phyloP scores from a whole-genome alignment of 2,888 invertebrate genomes.

The Tyria jacobaeae region DNA sequence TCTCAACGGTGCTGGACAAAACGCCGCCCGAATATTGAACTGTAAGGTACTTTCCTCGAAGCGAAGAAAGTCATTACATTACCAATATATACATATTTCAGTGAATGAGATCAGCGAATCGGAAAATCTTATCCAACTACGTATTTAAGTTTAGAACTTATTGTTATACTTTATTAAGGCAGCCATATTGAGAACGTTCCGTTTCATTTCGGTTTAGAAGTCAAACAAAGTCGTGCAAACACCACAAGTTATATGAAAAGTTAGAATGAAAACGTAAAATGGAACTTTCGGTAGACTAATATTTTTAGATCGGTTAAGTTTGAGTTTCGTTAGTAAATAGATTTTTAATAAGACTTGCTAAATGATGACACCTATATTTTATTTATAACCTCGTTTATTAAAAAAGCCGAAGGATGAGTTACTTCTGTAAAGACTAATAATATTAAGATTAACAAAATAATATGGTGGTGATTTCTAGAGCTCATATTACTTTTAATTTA shows the following conservation, averaged over 20 bases:
- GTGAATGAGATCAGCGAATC: constrained; percentile 29
- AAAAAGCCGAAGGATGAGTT: background rate
- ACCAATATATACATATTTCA: constrained; percentile 32
- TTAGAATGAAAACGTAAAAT: constrained; percentile 43
- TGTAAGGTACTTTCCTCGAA: background rate
- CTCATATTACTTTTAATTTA: no score
- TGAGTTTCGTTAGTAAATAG: constrained; percentile 55
- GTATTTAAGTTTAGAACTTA: constrained; percentile 50
- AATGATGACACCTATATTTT: background rate
- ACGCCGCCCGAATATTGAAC: background rate
- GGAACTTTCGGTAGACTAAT: constrained; percentile 57
- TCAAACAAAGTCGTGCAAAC: constrained; percentile 57
- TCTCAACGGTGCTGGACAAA: background rate
- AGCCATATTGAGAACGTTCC: constrained; percentile 56
- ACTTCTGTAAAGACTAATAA: background rate
- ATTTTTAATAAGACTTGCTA: constrained; percentile 32
- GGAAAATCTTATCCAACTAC: constrained; percentile 17
- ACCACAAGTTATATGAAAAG: constrained; percentile 54
- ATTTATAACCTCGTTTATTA: constrained; percentile 1
- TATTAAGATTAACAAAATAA: background rate
- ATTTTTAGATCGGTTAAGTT: constrained; percentile 54
- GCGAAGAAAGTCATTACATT: constrained; percentile 21
- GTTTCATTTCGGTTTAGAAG: constrained; percentile 53
- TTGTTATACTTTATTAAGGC: constrained; percentile 48
- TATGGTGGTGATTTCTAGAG: background rate